Evolutionary conservation across 2,888 invertebrate genomes (phyloP), one percentile per base, ranked within the genome.

Genomic region (Callinectes sapidus): DNA sequence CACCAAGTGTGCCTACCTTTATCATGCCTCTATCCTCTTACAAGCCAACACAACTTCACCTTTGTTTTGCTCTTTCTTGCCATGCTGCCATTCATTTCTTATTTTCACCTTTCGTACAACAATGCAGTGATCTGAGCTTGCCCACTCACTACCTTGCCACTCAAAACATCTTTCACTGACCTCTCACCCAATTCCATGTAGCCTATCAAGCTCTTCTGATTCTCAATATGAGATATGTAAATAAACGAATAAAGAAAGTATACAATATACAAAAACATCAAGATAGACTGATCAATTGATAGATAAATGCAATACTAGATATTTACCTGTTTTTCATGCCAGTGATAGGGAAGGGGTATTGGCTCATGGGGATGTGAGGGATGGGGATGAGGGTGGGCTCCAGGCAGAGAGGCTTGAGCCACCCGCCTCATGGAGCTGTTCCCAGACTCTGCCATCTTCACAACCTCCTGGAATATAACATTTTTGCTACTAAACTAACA

Each of bases 261-360:
- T 39, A 23, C 18, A 13, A 61, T 18, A 61, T 61, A 61, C 5
- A 61, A 18, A 16, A 5, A 61, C 23, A 23, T 61, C 5, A 23
- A 61, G 61, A 61, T 23, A 8, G 81, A 16, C 2, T 35, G 81
- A 86, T 39, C 35, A 86, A 86, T 23, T 18, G 10, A 54, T n/a
- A 87, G 42, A 87, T 35, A 87, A 13, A n/a, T 2, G 32, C 28
- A 16, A 81, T 1, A 39, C 5, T 39, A 61, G 35, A 28, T 35
- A 81, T 28, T 16, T 48, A 94, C 94, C 93, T 94, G 93, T 81
- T 94, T 94, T 66, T 94, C 94, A 86, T 93, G 92, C 94, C 94
- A 94, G 90, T 93, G 92, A 87, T 94, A 94, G 39, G 94, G 93
- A 18, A 92, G 87, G 18, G 91, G 55, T 23, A 88, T 88, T 2